Base-by-base conservation (phyloP, 2,797 vertebrate species). In the Crocidura indochinensis region DNA sequence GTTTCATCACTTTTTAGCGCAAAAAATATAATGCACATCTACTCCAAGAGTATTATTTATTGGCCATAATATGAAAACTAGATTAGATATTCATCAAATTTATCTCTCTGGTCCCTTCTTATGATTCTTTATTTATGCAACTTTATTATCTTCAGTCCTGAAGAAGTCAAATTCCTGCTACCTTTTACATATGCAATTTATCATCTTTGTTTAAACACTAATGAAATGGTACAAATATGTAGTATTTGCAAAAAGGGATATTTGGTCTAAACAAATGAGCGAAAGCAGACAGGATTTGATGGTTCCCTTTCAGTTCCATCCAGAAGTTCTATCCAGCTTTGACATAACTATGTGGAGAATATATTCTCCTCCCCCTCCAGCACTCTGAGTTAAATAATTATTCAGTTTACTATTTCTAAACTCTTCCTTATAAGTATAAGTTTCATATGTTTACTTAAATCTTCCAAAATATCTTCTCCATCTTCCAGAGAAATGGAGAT, bases 381-480 rank as follows among this genome's bases (percentile, higher is more conserved):
- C 51, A 53, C 12, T 14, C 51, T 11, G 3, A 51, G 17, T 12
- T 51, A 89, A 80, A 73, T 24, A 10, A 31, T 79, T 60, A 75
- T 38, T 90, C n/a, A 87, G 64, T 29, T 17, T 4, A 27, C 46
- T 83, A 3, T 80, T 77, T 69, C 56, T 82, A 68, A 38, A 38
- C 38, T 38, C 38, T 8, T 31, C 65, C 2, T 47, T 51, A 15
- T 87, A 46, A 74, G 73, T 74, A 49, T 7, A 85, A 31, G 2
- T 53, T 53, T 53, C 10, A 11, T 72, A 65, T 64, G 84, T 46
- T 93, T 90, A 74, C 26, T 47, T 89, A 17, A 31, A 8, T 44
- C 65, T 77, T 88, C 27, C 31, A 89, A 56, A 90, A 73, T 0
- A 62, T 53, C 44, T 73, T 49, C 53, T 72, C 83, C 6, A 73